Evolutionary conservation across 1,140 invertebrate species (phyloP), one percentile per base, ranked within the genome.

Genomic region (Sinella curviseta): DNA sequence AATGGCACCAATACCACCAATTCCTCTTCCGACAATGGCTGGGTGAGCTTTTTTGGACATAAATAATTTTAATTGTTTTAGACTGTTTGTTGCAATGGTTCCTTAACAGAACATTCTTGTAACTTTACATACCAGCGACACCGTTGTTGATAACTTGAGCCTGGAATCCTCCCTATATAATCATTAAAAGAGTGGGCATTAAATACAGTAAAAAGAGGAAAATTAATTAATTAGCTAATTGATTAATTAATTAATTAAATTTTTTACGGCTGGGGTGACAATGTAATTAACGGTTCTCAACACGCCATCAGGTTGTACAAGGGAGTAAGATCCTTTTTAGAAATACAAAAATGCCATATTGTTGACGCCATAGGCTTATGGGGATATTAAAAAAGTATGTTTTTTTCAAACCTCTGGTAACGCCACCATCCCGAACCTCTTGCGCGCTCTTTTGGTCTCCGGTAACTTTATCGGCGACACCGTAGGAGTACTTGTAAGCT

Each of bases 321-420:
- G 85, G 83, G 84, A 84, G 79, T 87, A 87, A 24, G 80, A 87
- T 39, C 89, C 89, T 81, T 88, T 89, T n/a, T n/a, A n/a, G n/a
- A n/a, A n/a, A n/a, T n/a, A n/a, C 28, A 30, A 36, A 30, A 36
- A 74, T 48, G 8, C 20, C 39, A 12, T 8, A 12, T 20, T 48
- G 8, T 48, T 12, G 20, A 48, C 20, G 39, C 8, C 20, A 12
- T n/a, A 8, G 20, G n/a, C n/a, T 20, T 48, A 20, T 20, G 20
- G 20, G 20, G n/a, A n/a, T n/a, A 48, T 20, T 48, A 12, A 20
- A 8, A 12, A 20, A 48, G 8, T 12, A 48, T 12, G 20, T 48
- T 8, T 48, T 48, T 31, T 89, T 54, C 87, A 86, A n/a, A n/a
- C n/a, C n/a, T n/a, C n/a, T n/a, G 34, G 89, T 88, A 1, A 89